Evolutionary conservation across 2,888 invertebrate genomes (phyloP).

Genomic region (Ametastegia equiseti): DNA sequence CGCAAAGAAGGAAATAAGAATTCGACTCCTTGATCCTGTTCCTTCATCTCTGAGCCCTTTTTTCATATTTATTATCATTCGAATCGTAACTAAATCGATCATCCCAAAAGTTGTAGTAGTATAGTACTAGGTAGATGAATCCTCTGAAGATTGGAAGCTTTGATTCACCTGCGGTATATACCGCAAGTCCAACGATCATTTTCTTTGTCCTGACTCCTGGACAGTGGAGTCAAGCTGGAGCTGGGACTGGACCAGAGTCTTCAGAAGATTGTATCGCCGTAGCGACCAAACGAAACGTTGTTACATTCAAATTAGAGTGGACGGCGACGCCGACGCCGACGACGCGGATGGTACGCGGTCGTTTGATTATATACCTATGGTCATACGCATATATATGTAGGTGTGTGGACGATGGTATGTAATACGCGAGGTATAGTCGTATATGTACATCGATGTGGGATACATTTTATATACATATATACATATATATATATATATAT

Average conservation of each 20-base stretch:
- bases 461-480: constrained; percentile 52
- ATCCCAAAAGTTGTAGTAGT: too few relatives aligned
- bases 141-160: background rate
- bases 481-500: too few relatives aligned
- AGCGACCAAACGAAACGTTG: constrained; percentile 75
- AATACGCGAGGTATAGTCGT: constrained; percentile 55
- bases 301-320: constrained; percentile 76
- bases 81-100: background rate
- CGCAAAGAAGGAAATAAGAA: background rate
- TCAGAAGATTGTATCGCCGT: constrained; percentile 72
- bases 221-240: too few relatives aligned
- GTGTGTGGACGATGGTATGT: constrained; percentile 48
- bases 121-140: background rate
- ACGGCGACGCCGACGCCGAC: constrained; percentile 65
- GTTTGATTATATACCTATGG: constrained; percentile 51
- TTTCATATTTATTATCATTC: too few relatives aligned
- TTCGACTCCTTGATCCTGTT: background rate
- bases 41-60: too few relatives aligned
- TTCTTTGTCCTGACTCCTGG: constrained; percentile 48
- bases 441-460: constrained; percentile 50
- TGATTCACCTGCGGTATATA: background rate
- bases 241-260: constrained; percentile 42
- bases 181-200: constrained; percentile 2
- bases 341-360: constrained; percentile 45
- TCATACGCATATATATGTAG: constrained; percentile 56